Percentiles rank a stretch among this genome's conserved stretches.
Conservation (phyloP, 1,140 invertebrate species). For the Palaemon carinicauda region DNA sequence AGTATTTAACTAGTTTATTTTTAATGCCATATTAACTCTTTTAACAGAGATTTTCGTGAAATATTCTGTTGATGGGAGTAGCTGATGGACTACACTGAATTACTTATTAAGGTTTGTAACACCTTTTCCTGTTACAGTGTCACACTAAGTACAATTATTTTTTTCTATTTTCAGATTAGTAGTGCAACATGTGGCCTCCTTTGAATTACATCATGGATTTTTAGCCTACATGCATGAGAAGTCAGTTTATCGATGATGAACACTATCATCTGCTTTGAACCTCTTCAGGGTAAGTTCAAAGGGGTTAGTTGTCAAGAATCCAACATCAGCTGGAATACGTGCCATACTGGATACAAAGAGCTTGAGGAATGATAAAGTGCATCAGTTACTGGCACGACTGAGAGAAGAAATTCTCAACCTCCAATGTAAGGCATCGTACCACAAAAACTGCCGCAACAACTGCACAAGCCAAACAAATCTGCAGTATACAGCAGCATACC, state of each 20-base stretch:
- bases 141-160: not conserved
- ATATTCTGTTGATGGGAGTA: not conserved
- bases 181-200: not conserved
- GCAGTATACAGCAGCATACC: not conserved
- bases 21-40: not conserved
- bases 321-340: constrained; percentile 4
- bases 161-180: not conserved
- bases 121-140: not conserved
- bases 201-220: not conserved
- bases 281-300: constrained; percentile 5
- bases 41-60: constrained; percentile 9
- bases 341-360: not conserved
- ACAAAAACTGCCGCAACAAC: constrained; percentile 6
- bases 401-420: constrained; percentile 12
- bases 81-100: not conserved
- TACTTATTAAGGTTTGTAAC: not conserved
- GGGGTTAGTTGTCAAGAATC: constrained; percentile 7
- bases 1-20: not conserved
- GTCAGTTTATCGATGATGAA: constrained; percentile 6
- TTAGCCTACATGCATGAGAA: not conserved
- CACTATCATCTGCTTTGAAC: constrained; percentile 27
- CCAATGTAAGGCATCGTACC: constrained; percentile 17
- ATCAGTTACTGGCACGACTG: constrained; percentile 14
- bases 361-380: constrained; percentile 16
- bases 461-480: constrained; percentile 24